Evolutionary conservation across 2,113 vertebrate genomes (phyloP).

Genomic region (Grammomys dolichurus): DNA sequence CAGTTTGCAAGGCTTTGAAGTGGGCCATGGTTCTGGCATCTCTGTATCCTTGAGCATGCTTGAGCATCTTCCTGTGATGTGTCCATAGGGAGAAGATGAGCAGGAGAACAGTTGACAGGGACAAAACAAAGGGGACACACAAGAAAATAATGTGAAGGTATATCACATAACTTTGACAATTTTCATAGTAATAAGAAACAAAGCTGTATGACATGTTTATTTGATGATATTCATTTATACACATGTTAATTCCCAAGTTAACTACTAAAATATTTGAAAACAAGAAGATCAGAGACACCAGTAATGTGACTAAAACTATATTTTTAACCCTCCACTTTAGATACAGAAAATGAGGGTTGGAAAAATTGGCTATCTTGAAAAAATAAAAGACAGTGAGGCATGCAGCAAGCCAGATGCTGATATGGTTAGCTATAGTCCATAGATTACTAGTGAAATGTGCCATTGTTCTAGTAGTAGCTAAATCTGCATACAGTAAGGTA

Average conservation of each 20-base stretch:
- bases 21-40: not conserved
- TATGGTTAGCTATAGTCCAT: not conserved
- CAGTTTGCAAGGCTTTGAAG: not conserved
- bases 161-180: rapidly evolving
- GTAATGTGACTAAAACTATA: not conserved
- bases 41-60: not conserved
- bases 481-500: not conserved
- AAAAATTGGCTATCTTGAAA: not conserved
- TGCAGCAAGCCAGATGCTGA: not conserved
- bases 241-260: not conserved
- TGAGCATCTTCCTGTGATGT: not conserved
- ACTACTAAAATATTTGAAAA: not conserved
- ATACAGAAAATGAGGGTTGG: not conserved
- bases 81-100: slow-evolving; percentile 19
- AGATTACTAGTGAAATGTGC: not conserved
- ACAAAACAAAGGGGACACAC: not conserved
- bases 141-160: not conserved
- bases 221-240: not conserved
- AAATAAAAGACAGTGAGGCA: not conserved
- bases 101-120: not conserved
- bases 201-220: not conserved
- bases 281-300: not conserved
- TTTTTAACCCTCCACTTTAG: not conserved
- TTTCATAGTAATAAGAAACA: rapidly evolving
- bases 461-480: rapidly evolving